Conservation (phyloP, 2,113 vertebrate species). For the Zosterops pallidus region DNA sequence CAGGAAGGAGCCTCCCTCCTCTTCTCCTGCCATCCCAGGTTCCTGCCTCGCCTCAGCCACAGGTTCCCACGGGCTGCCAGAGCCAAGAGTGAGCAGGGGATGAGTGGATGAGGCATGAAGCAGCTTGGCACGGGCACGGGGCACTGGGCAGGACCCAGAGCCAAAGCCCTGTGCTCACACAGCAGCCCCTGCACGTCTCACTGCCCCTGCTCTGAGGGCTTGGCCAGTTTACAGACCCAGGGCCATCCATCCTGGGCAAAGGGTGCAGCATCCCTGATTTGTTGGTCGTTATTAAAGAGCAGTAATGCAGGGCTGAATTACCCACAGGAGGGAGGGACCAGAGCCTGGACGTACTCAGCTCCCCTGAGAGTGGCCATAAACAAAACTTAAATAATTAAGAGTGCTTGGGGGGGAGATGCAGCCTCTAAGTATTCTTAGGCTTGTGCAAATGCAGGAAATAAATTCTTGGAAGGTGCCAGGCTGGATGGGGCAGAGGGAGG, state of each 20-base stretch:
- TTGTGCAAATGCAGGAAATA: constrained; percentile 66
- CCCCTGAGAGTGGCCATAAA: constrained; percentile 62
- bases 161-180: background rate
- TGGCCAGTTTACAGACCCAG: accelerated
- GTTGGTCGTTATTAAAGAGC: background rate
- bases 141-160: background rate
- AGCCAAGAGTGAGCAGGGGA: background rate
- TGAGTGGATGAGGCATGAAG: accelerated
- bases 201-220: background rate
- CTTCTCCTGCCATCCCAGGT: background rate
- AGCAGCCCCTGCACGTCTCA: accelerated
- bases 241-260: background rate
- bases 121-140: background rate
- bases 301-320: constrained; percentile 17
- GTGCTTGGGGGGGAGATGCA: constrained; percentile 37
- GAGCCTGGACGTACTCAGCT: background rate
- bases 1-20: background rate
- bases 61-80: background rate
- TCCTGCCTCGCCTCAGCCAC: background rate
- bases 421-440: constrained; percentile 59
- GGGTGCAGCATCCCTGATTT: background rate
- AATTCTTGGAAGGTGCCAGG: constrained; percentile 69
- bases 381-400: constrained; percentile 70
- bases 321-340: background rate
- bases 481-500: constrained; percentile 53